These are phyloP conservation scores for Danio choprae DNA, from an alignment of 2,797 vertebrate species.

Conservation along the genomic window DNA sequence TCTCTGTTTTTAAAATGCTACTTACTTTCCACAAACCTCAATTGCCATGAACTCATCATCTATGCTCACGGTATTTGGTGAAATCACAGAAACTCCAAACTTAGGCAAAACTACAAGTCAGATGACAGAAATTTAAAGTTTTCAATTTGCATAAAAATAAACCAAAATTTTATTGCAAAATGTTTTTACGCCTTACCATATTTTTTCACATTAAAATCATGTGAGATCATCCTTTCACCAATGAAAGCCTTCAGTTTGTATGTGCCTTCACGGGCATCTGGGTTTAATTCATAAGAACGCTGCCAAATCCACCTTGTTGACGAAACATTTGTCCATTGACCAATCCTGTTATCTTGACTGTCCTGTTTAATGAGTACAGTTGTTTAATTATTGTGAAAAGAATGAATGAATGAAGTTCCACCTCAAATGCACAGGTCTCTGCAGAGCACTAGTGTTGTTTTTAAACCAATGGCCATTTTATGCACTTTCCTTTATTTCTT, in stretches of 20 bases:
- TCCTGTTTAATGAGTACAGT: slow-evolving; percentile 27
- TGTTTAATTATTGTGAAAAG: too few species aligned
- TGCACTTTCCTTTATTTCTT: too few species aligned
- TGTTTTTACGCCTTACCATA: slow-evolving; percentile 54
- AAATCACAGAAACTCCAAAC: slow-evolving; percentile 46
- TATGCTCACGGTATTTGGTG: not conserved
- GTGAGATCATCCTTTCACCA: not conserved
- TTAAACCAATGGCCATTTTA: too few species aligned
- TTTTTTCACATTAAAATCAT: slow-evolving; percentile 52
- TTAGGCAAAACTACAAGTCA: slow-evolving; percentile 54
- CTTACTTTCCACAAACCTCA: slow-evolving; percentile 55
- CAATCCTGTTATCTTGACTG: slow-evolving; percentile 48
- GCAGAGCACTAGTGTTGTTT: too few species aligned
- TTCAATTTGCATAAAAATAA: not conserved
- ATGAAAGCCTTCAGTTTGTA: slow-evolving; percentile 29
- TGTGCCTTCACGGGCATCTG: slow-evolving; percentile 46
- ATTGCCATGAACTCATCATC: not conserved
- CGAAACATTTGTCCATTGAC: slow-evolving; percentile 55
- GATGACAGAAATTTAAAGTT: too few species aligned
- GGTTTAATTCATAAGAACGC: slow-evolving; percentile 51
- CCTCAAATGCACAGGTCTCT: too few species aligned
- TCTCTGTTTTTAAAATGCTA: not conserved
- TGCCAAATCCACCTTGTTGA: slow-evolving; percentile 49
- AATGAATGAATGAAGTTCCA: too few species aligned
- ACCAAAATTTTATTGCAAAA: not conserved